phyloP scores from a whole-genome alignment of 2,113 vertebrate species.

The Cynopterus brachyotis region DNA sequence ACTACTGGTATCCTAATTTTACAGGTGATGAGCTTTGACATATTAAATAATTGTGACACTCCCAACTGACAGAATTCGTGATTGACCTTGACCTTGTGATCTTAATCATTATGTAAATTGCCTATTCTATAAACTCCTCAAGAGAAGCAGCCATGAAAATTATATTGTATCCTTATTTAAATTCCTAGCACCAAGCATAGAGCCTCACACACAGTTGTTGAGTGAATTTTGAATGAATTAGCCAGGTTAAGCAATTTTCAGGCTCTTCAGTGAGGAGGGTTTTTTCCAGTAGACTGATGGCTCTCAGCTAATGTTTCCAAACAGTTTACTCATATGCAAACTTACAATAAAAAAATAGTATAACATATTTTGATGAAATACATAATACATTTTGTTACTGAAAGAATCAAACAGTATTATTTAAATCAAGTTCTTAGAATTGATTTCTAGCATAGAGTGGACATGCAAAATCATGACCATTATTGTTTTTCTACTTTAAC shows the following conservation, averaged over 20 bases:
- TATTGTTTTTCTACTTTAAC: not conserved
- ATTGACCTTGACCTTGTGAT: not conserved
- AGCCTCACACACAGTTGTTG: not conserved
- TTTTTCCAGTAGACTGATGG: not conserved
- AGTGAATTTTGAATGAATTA: not conserved
- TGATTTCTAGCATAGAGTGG: not conserved
- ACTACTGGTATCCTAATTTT: not conserved
- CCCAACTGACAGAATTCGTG: not conserved
- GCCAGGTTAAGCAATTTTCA: not conserved
- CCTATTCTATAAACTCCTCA: not conserved
- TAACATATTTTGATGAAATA: not conserved
- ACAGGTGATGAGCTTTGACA: not conserved
- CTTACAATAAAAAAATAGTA: not conserved
- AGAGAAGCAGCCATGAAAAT: not conserved
- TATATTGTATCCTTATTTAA: not conserved
- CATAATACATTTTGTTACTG: not conserved
- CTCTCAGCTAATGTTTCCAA: not conserved
- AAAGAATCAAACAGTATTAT: not conserved
- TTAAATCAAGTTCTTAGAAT: not conserved
- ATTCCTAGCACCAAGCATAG: not conserved
- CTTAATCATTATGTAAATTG: not conserved
- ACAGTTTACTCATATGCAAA: not conserved
- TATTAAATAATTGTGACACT: not conserved
- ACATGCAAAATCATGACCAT: not conserved
- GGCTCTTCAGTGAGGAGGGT: not conserved